Evolutionary conservation across 2,888 invertebrate species (phyloP).

Genomic region (Axea sp.): DNA sequence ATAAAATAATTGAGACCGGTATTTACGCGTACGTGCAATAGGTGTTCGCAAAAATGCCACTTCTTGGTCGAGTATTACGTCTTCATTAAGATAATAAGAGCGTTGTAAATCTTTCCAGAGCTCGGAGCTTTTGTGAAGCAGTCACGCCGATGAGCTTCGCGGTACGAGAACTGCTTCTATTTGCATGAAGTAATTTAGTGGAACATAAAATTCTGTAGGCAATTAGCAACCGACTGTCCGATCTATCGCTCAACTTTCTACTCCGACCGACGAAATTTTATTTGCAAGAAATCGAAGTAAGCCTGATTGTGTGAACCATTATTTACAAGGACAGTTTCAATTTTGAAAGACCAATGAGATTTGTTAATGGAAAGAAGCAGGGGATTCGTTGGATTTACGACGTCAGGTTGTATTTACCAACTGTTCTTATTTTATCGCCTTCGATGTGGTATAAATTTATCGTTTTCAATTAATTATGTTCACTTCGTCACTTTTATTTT

Average conservation of each 20-base stretch:
- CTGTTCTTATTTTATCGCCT: too few species aligned
- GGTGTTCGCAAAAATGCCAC: conserved; percentile 69
- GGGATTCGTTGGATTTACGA: neutral
- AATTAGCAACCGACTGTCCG: conserved; percentile 75
- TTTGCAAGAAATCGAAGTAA: conserved; percentile 7
- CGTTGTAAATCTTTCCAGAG: conserved; percentile 73
- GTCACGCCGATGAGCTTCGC: conserved; percentile 50
- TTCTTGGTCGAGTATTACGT: conserved; percentile 71
- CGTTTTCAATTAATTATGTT: too few species aligned
- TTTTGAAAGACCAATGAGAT: conserved; percentile 6
- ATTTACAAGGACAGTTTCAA: conserved; percentile 24
- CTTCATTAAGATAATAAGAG: conserved; percentile 78
- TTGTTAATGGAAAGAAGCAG: conserved; percentile 2
- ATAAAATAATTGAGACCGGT: conserved; percentile 23
- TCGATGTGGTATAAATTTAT: too few species aligned
- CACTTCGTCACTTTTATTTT: too few species aligned
- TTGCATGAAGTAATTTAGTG: conserved; percentile 77
- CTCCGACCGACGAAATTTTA: conserved; percentile 40
- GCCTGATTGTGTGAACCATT: neutral
- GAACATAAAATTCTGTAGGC: conserved; percentile 75
- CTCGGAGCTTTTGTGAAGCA: conserved; percentile 53
- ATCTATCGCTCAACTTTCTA: conserved; percentile 59
- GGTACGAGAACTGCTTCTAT: conserved; percentile 70
- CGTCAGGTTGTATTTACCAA: too few species aligned
- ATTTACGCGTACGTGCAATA: conserved; percentile 38